Evolutionary conservation across 2,888 invertebrate genomes (phyloP).

Genomic region (Sisyra terminalis): DNA sequence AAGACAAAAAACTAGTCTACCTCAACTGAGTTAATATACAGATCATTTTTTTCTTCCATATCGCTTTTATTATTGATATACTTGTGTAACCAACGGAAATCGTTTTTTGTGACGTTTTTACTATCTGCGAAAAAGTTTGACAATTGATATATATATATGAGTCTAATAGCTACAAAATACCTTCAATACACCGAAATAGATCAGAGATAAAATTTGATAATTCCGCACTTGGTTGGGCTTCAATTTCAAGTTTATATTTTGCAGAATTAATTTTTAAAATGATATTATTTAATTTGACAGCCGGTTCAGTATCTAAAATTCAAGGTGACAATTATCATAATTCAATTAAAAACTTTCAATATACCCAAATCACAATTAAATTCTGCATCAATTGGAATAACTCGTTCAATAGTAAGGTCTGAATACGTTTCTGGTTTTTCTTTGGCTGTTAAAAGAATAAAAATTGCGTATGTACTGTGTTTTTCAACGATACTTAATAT

Average conservation of each 20-base stretch:
- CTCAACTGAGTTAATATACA: not conserved
- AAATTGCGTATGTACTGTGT: slow-evolving; percentile 34
- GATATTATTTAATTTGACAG: not conserved
- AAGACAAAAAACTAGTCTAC: not conserved
- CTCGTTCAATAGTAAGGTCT: slow-evolving; percentile 65
- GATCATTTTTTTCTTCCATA: no score
- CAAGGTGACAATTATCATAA: not conserved
- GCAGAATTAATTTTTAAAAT: not conserved
- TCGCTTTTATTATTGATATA: slow-evolving; percentile 23
- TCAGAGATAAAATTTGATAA: not conserved
- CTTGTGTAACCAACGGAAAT: slow-evolving; percentile 43
- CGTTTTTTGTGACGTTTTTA: slow-evolving; percentile 22
- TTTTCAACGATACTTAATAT: slow-evolving; percentile 41
- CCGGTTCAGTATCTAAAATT: not conserved
- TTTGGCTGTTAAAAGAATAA: slow-evolving; percentile 38
- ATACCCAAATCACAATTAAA: slow-evolving; percentile 58
- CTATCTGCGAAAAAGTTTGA: slow-evolving; percentile 5
- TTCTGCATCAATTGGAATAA: slow-evolving; percentile 61
- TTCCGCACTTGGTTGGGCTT: slow-evolving; percentile 1
- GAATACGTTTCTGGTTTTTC: slow-evolving; percentile 53
- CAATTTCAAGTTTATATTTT: slow-evolving; percentile 4
- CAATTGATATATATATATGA: no score
- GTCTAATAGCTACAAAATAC: not conserved
- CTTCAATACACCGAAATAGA: not conserved
- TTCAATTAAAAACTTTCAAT: slow-evolving; percentile 20